These are phyloP conservation scores for Pundamilia nyererei DNA, from an alignment of 2,113 vertebrate genomes.

Conservation along the genomic window DNA sequence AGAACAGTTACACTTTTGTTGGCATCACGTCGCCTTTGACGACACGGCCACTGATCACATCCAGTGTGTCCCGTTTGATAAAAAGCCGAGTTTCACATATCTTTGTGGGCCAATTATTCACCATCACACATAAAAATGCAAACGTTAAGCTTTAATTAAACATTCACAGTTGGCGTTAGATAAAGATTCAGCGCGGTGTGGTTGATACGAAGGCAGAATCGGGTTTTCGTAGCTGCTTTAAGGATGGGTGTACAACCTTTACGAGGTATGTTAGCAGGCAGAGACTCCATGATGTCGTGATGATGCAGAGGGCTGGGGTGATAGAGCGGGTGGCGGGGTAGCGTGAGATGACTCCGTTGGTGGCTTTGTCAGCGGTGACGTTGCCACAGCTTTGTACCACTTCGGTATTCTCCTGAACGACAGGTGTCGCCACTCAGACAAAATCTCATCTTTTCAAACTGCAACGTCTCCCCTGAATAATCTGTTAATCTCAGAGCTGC, in stretches of 20 bases:
- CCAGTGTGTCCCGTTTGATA: not conserved
- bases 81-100: not conserved
- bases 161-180: not conserved
- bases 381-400: not conserved
- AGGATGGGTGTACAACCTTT: not conserved
- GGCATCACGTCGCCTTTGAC: not conserved
- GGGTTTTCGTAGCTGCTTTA: not conserved
- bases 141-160: not conserved
- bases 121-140: not conserved
- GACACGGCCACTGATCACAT: not conserved
- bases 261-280: not conserved
- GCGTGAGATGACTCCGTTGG: not conserved
- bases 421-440: accelerated
- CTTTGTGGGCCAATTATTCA: not conserved
- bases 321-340: not conserved
- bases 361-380: not conserved
- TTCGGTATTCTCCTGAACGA: not conserved
- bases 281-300: not conserved
- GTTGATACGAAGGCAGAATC: not conserved
- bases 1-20: not conserved
- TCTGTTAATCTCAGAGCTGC: not conserved
- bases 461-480: not conserved
- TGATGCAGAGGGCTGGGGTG: accelerated
- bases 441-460: not conserved
- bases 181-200: not conserved